These are phyloP conservation scores for Rousettus madagascariensis DNA, from an alignment of 2,797 vertebrate genomes.

Conservation along the genomic window DNA sequence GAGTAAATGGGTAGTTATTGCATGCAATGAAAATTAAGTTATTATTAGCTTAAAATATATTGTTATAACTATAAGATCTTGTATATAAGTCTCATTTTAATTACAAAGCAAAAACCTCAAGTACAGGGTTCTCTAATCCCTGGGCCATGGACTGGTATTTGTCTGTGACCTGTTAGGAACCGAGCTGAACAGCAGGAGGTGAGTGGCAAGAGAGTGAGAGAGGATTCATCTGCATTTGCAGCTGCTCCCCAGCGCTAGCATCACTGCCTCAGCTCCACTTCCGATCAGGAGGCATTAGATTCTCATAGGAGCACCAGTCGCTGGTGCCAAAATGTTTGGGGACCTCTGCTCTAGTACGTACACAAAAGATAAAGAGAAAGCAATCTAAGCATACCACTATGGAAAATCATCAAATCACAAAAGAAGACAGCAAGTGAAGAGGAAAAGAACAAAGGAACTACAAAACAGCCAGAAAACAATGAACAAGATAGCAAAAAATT, in stretches of 20 bases:
- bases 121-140: background rate
- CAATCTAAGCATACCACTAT: background rate
- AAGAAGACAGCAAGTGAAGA: background rate
- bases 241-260: too few species aligned
- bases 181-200: too few species aligned
- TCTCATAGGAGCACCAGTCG: too few species aligned
- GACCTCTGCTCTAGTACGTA: background rate
- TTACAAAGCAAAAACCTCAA: background rate
- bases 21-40: background rate
- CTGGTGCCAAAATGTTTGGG: too few species aligned
- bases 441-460: background rate
- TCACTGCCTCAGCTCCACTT: too few species aligned
- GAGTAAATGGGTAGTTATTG: background rate
- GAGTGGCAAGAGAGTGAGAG: too few species aligned
- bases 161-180: too few species aligned
- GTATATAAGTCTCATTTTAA: background rate
- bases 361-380: background rate
- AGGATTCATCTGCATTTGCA: too few species aligned
- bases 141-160: too few species aligned
- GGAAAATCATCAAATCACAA: background rate
- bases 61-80: background rate
- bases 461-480: background rate
- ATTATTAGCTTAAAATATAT: background rate
- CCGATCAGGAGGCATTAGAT: too few species aligned
- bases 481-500: background rate